phyloP scores from a whole-genome alignment of 2,113 vertebrate species.

The Oreochromis niloticus region DNA sequence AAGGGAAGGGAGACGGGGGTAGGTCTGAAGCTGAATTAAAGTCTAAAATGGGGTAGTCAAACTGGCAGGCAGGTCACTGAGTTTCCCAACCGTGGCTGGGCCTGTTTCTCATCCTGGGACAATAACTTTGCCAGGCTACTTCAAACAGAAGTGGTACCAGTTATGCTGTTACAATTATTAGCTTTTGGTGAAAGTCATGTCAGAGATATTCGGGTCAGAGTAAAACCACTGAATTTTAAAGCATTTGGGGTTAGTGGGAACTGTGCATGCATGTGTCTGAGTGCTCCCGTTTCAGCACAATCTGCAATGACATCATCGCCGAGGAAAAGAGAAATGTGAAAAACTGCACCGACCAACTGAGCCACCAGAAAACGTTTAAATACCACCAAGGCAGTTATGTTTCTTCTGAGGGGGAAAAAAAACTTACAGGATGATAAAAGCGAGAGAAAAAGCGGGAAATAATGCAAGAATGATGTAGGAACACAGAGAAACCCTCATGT shows the following conservation, averaged over 20 bases:
- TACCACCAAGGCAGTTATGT: background rate
- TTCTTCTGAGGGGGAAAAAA: background rate
- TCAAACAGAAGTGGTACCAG: conserved; percentile 51
- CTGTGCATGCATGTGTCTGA: background rate
- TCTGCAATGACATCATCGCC: conserved; percentile 43
- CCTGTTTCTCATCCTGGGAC: conserved; percentile 62
- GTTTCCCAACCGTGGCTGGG: conserved; percentile 50
- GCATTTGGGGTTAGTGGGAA: conserved; percentile 28
- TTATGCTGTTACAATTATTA: conserved; percentile 61
- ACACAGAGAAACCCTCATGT: conserved; percentile 12
- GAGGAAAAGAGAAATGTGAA: background rate
- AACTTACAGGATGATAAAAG: background rate
- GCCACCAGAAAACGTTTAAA: background rate
- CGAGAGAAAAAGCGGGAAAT: background rate
- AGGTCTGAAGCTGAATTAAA: conserved; percentile 49
- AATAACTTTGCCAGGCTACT: conserved; percentile 62
- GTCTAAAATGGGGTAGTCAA: conserved; percentile 49
- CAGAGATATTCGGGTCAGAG: conserved; percentile 65
- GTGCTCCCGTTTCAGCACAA: conserved; percentile 2
- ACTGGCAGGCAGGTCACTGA: conserved; percentile 57
- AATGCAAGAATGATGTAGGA: background rate
- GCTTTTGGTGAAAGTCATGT: conserved; percentile 58
- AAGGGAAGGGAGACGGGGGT: background rate
- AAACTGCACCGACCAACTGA: background rate
- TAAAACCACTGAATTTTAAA: conserved; percentile 55